phyloP scores from a whole-genome alignment of 2,888 invertebrate species.

The Muscina levida region DNA sequence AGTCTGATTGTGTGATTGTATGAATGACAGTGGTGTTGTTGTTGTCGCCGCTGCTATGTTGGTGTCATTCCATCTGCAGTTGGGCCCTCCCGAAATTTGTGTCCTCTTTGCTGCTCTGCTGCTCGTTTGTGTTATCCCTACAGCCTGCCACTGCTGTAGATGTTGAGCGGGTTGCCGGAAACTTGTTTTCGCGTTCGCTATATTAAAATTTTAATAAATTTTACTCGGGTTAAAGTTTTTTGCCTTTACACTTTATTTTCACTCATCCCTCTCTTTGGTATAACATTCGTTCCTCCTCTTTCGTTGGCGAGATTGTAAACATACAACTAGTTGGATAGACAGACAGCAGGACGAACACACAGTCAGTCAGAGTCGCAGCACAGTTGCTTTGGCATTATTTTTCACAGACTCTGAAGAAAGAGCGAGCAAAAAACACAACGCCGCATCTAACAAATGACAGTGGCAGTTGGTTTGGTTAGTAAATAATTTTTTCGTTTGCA shows the following conservation, averaged over 20 bases:
- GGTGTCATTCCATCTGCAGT: slow-evolving; percentile 22
- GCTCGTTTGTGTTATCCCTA: background rate
- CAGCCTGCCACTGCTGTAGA: slow-evolving; percentile 5
- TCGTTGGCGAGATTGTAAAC: slow-evolving; percentile 5
- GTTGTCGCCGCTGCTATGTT: slow-evolving; percentile 4
- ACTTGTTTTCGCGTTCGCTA: slow-evolving; percentile 30
- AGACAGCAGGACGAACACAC: background rate
- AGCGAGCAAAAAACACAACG: slow-evolving; percentile 8
- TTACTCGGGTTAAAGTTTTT: slow-evolving; percentile 39
- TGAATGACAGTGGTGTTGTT: slow-evolving; percentile 17
- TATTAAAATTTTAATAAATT: slow-evolving; percentile 46
- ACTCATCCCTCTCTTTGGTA: background rate
- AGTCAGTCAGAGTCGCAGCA: background rate
- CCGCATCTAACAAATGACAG: slow-evolving; percentile 40
- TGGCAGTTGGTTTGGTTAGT: slow-evolving; percentile 46
- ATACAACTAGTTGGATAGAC: background rate
- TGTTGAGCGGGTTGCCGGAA: slow-evolving; percentile 13
- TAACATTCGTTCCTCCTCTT: background rate
- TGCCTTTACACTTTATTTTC: slow-evolving; percentile 10
- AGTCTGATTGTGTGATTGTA: slow-evolving; percentile 35
- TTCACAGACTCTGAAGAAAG: background rate
- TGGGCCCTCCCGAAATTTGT: slow-evolving; percentile 12
- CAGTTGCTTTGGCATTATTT: too few relatives aligned
- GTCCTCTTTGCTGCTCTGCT: slow-evolving; percentile 9
- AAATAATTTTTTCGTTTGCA: slow-evolving; percentile 41